Percentiles rank a stretch among this genome's conserved stretches.
Evolutionary conservation across 2,113 vertebrate genomes (phyloP).

Genomic region (Eupsittula cactorum): DNA sequence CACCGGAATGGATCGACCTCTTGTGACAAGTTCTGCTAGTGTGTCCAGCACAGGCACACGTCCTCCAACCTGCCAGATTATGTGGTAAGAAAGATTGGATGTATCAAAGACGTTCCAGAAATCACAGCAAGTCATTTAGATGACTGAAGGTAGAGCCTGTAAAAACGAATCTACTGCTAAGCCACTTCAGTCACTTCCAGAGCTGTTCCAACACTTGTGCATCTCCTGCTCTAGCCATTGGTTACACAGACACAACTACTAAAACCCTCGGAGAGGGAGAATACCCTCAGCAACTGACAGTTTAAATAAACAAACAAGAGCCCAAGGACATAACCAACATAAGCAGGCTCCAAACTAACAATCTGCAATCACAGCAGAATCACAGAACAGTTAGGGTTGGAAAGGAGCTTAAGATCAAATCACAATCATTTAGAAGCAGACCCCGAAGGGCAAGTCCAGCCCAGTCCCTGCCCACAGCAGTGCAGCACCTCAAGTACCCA

Average conservation of each 20-base stretch:
- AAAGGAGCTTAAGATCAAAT: not conserved
- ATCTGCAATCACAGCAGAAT: not conserved
- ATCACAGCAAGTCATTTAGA: not conserved
- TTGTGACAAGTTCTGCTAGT: slow-evolving; percentile 83
- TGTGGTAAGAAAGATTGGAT: not conserved
- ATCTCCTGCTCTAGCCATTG: not conserved
- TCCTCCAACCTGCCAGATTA: slow-evolving; percentile 74
- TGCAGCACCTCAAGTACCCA: not conserved
- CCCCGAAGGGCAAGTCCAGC: not conserved
- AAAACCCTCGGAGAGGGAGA: not conserved
- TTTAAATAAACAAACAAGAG: not conserved
- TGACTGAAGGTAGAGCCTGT: not conserved
- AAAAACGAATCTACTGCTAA: not conserved
- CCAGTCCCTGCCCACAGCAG: not conserved
- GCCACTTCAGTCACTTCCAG: not conserved
- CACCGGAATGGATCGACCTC: slow-evolving; percentile 87
- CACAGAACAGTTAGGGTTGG: no score
- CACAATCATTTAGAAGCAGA: not conserved
- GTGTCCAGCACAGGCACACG: slow-evolving; percentile 79
- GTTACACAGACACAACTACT: not conserved
- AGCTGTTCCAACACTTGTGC: not conserved
- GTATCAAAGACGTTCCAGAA: not conserved
- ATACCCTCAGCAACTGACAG: not conserved
- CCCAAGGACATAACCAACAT: not conserved
- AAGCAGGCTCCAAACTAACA: not conserved